These are phyloP conservation scores for Podarcis lilfordi DNA, from an alignment of 2,797 vertebrate genomes.

Conservation along the genomic window DNA sequence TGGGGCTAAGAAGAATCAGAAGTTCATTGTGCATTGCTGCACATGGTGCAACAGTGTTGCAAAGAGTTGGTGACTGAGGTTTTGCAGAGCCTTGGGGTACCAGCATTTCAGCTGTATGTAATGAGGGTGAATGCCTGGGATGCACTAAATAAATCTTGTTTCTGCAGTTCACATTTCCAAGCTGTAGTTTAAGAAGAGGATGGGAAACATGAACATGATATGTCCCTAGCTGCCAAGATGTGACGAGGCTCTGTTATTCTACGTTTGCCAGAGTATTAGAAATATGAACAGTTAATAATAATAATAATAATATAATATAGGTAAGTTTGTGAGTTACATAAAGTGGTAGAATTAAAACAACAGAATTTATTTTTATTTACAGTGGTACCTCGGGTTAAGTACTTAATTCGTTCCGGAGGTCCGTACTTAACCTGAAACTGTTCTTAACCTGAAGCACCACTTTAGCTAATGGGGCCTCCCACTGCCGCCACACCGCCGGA, in stretches of 20 bases:
- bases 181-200: slow-evolving; percentile 44
- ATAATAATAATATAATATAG: too few species aligned
- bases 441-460: too few species aligned
- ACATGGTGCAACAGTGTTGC: slow-evolving; percentile 55
- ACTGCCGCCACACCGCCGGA: too few species aligned
- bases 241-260: not conserved
- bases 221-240: not conserved
- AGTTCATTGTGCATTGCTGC: slow-evolving; percentile 73
- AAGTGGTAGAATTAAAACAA: slow-evolving; percentile 44
- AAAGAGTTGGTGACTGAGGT: slow-evolving; percentile 72
- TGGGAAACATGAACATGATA: slow-evolving; percentile 54
- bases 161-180: slow-evolving; percentile 60
- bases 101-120: slow-evolving; percentile 69
- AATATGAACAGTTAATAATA: too few species aligned
- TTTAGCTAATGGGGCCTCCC: too few species aligned
- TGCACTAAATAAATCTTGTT: slow-evolving; percentile 66
- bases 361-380: slow-evolving; percentile 24
- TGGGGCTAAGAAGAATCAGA: slow-evolving; percentile 68
- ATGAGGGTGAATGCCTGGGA: slow-evolving; percentile 67
- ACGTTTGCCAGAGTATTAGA: too few species aligned
- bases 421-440: too few species aligned
- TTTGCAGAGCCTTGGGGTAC: slow-evolving; percentile 70
- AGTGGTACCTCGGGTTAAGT: too few species aligned
- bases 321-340: not conserved
- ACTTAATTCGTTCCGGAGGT: too few species aligned